A percentile compares a stretch with the other conserved stretches of the same genome.
These are phyloP conservation scores for Drosophila mercatorum DNA, from an alignment of 2,888 invertebrate genomes.

Conservation along the genomic window DNA sequence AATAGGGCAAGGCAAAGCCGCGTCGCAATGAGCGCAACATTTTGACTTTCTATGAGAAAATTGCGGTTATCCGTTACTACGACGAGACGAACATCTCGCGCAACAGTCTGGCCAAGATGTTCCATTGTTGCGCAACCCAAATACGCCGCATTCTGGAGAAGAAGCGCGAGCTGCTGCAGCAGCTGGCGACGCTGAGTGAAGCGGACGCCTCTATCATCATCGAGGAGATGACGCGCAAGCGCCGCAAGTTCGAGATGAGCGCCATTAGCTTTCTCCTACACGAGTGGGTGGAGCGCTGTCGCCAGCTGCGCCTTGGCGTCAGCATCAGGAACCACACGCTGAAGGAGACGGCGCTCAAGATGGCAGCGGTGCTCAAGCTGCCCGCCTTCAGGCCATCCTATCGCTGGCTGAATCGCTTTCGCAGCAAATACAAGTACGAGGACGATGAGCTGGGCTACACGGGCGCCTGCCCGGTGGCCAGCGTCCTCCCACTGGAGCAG, in stretches of 20 bases:
- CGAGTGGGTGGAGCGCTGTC: slow-evolving; percentile 83
- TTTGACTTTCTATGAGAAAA: slow-evolving; percentile 83
- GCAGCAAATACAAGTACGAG: slow-evolving; percentile 82
- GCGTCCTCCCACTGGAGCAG: slow-evolving; percentile 80
- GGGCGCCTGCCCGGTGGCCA: slow-evolving; percentile 50
- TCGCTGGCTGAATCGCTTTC: slow-evolving; percentile 82
- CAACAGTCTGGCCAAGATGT: slow-evolving; percentile 83
- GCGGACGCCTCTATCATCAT: slow-evolving; percentile 81
- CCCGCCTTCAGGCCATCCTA: slow-evolving; percentile 80
- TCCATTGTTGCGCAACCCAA: slow-evolving; percentile 83
- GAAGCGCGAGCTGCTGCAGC: slow-evolving; percentile 80
- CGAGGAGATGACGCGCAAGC: slow-evolving; percentile 83
- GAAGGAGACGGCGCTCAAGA: slow-evolving; percentile 78
- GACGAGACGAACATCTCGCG: slow-evolving; percentile 83
- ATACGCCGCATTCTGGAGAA: slow-evolving; percentile 82
- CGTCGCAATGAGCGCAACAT: slow-evolving; percentile 82
- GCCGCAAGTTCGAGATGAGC: slow-evolving; percentile 83
- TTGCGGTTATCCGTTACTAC: slow-evolving; percentile 83
- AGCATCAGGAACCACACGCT: slow-evolving; percentile 79
- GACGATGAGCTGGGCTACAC: slow-evolving; percentile 73
- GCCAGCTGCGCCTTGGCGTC: slow-evolving; percentile 71
- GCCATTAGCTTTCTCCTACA: slow-evolving; percentile 82
- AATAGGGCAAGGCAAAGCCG: slow-evolving; percentile 60
- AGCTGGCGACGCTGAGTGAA: slow-evolving; percentile 81
- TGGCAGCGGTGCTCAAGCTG: slow-evolving; percentile 82